phyloP scores from a whole-genome alignment of 2,113 vertebrate genomes.

The Ia io region DNA sequence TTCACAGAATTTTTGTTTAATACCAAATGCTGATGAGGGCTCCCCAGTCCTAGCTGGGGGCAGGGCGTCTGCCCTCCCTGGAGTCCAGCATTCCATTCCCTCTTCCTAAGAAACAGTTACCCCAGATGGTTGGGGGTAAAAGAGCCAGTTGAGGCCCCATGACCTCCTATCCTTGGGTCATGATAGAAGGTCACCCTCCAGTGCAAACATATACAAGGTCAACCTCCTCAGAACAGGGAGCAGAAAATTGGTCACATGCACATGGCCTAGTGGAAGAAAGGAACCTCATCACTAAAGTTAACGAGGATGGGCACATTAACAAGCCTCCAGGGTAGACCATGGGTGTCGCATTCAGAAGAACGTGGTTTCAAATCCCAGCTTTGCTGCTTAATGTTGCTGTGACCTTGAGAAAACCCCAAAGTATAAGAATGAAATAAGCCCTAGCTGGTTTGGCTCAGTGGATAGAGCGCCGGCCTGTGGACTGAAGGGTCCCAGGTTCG shows the following conservation, averaged over 20 bases:
- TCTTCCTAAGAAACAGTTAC: neutral
- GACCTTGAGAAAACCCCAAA: neutral
- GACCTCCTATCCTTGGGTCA: accelerated
- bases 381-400: neutral
- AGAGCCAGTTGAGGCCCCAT: no score
- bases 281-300: neutral
- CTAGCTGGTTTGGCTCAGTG: no score
- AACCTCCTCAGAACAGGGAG: neutral
- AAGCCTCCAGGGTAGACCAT: neutral
- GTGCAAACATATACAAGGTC: neutral
- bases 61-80: accelerated
- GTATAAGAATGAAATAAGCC: neutral
- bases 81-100: neutral
- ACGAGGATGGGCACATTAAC: neutral
- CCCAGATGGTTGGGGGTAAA: neutral
- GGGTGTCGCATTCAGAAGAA: neutral
- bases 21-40: neutral
- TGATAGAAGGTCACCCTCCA: no score
- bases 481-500: no score
- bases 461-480: no score
- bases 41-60: neutral
- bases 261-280: neutral
- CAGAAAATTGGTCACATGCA: accelerated
- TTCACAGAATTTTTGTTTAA: neutral
- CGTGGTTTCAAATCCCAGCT: neutral